Evolutionary conservation across 2,113 vertebrate species (phyloP).

Genomic region (Gymnogyps californianus): DNA sequence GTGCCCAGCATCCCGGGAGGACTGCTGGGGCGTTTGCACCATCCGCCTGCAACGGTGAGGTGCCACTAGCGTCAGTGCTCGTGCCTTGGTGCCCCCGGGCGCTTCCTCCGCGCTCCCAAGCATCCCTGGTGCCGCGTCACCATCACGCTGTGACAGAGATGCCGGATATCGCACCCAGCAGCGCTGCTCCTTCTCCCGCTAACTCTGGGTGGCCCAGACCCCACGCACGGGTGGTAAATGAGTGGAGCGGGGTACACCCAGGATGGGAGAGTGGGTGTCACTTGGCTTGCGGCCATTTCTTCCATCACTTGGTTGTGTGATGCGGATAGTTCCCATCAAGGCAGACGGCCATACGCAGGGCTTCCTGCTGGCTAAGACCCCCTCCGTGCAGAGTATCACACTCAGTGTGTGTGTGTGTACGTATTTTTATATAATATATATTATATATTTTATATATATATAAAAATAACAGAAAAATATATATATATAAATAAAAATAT

Average conservation of each 20-base stretch:
- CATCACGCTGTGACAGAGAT: not conserved
- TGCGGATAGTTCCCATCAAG: not conserved
- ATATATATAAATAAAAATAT: not conserved
- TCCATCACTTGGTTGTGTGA: not conserved
- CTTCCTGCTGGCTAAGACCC: not conserved
- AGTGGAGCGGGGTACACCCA: fast-evolving
- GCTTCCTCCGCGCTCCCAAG: not conserved
- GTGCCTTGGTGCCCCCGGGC: not conserved
- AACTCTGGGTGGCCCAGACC: not conserved
- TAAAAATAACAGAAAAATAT: not conserved
- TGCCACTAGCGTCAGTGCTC: not conserved
- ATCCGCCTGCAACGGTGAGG: fast-evolving
- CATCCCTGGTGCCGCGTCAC: fast-evolving
- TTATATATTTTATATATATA: not conserved
- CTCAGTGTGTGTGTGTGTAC: not conserved
- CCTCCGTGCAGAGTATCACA: not conserved
- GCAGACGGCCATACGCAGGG: not conserved
- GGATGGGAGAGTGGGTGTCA: not conserved
- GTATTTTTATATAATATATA: not conserved
- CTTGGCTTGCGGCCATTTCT: not conserved
- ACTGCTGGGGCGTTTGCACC: not conserved
- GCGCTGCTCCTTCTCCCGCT: not conserved
- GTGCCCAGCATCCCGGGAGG: fast-evolving
- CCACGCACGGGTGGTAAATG: not conserved
- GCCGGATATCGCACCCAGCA: not conserved